A percentile compares a stretch with the other conserved stretches of the same genome.
Conservation (phyloP, 2,113 vertebrate species). For the Steatornis caripensis region DNA sequence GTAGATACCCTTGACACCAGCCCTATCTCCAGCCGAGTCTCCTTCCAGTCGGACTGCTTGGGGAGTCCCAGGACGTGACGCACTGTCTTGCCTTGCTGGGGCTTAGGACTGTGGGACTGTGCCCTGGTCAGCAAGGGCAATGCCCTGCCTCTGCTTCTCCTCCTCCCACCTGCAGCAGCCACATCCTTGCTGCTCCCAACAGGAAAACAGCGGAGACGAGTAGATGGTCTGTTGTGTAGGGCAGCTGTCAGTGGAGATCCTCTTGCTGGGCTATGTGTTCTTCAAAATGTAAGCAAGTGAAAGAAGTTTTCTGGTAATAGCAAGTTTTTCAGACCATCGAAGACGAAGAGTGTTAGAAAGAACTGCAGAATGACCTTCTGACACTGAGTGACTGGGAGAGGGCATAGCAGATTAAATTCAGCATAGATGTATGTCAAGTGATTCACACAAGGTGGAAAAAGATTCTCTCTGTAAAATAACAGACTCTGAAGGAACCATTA, state of each 20-base stretch:
- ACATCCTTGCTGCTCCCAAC: neutral
- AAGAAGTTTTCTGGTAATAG: neutral
- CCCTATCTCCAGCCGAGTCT: neutral
- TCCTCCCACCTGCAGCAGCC: neutral
- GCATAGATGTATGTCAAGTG: neutral
- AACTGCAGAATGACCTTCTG: neutral
- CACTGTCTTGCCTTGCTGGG: neutral
- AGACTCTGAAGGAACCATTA: neutral
- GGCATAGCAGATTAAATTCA: neutral
- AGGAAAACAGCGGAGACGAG: neutral
- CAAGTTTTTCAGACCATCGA: neutral
- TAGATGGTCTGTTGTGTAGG: neutral
- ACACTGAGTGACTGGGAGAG: neutral
- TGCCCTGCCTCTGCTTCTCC: neutral
- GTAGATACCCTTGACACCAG: neutral
- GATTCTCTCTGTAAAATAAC: neutral
- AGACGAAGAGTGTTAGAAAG: neutral
- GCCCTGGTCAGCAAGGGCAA: neutral
- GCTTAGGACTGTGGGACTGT: neutral
- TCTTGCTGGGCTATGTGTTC: neutral
- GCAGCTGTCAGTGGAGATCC: neutral
- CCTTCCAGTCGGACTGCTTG: fast-evolving
- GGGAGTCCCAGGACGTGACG: neutral
- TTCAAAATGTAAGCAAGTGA: neutral
- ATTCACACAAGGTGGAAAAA: neutral